Conservation (phyloP, 2,888 invertebrate genomes). For the Cyclophora punctaria region DNA sequence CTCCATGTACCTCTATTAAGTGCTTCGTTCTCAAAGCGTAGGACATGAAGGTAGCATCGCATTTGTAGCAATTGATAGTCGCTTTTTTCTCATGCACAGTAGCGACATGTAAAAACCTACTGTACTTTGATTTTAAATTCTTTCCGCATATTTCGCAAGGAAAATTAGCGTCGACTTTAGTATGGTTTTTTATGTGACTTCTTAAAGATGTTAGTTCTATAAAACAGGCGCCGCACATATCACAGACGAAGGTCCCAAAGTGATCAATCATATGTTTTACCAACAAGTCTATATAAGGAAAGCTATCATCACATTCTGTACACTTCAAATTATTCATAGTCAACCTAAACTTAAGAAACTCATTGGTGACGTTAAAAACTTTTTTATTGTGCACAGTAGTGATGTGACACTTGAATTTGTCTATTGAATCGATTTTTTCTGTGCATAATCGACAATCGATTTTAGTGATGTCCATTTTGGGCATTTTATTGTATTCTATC, state of each 20-base stretch:
- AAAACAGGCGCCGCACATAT: conserved; percentile 63
- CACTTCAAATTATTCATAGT: conserved; percentile 47
- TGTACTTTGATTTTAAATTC: conserved; percentile 56
- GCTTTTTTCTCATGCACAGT: conserved; percentile 56
- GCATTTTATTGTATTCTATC: conserved; percentile 54
- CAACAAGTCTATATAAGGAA: conserved; percentile 52
- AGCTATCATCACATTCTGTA: conserved; percentile 49
- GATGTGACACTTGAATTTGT: conserved; percentile 44
- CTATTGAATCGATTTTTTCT: conserved; percentile 48
- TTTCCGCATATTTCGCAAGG: conserved; percentile 69
- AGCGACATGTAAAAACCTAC: conserved; percentile 48
- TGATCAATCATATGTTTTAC: conserved; percentile 62
- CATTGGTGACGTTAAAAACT: conserved; percentile 42
- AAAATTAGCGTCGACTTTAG: conserved; percentile 51
- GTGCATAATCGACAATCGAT: conserved; percentile 56
- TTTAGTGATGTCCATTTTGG: conserved; percentile 59
- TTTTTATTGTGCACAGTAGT: conserved; percentile 31
- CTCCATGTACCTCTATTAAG: conserved; percentile 54
- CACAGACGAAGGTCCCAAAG: conserved; percentile 58
- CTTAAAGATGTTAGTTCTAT: conserved; percentile 58
- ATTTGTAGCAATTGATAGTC: conserved; percentile 54
- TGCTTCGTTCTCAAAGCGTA: conserved; percentile 52
- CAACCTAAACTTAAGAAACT: conserved; percentile 53
- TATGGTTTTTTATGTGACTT: conserved; percentile 53
- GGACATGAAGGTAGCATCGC: conserved; percentile 53